Conservation (phyloP, 2,113 vertebrate species). For the Prionailurus viverrinus region DNA sequence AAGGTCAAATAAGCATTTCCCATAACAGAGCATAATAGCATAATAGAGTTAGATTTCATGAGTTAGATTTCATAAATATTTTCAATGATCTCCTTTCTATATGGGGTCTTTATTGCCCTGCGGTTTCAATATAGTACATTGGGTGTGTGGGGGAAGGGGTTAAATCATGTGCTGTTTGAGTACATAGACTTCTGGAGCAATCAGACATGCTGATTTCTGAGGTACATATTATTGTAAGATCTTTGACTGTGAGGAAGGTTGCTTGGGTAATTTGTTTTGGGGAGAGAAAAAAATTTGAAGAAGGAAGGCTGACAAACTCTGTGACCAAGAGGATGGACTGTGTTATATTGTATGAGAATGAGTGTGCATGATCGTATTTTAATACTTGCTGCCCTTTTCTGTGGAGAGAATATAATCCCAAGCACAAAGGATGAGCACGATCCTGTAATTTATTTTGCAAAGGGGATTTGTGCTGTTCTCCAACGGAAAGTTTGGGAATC, state of each 20-base stretch:
- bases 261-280: not conserved
- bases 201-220: not conserved
- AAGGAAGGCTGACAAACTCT: not conserved
- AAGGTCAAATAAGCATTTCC: not conserved
- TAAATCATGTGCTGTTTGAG: not conserved
- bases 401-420: not conserved
- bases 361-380: not conserved
- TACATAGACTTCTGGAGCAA: not conserved
- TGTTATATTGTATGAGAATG: not conserved
- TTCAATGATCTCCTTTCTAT: not conserved
- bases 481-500: not conserved
- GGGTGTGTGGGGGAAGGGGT: not conserved
- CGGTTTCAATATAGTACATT: not conserved
- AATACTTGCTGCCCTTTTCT: not conserved
- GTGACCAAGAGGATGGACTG: not conserved
- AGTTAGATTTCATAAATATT: not conserved
- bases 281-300: not conserved
- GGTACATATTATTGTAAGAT: not conserved
- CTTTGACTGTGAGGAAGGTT: not conserved
- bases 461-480: not conserved
- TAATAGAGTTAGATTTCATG: not conserved
- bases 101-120: not conserved
- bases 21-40: no score
- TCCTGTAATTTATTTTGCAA: not conserved
- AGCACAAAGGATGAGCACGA: not conserved